Evolutionary conservation across 2,113 vertebrate genomes (phyloP).

Genomic region (Cyphomyrus plagiostoma): DNA sequence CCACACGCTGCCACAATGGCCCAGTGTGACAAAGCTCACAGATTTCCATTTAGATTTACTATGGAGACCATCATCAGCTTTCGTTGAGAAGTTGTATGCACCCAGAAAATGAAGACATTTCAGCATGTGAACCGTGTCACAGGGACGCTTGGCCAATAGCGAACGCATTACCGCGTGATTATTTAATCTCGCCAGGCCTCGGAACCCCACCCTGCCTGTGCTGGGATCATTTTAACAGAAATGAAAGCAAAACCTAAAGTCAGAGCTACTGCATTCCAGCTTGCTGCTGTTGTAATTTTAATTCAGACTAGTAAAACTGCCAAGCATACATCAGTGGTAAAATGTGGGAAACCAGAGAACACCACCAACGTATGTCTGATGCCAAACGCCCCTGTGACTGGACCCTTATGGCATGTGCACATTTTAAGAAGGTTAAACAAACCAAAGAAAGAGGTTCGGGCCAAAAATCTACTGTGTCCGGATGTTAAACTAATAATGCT

Average conservation of each 20-base stretch:
- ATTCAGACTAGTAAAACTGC: background rate
- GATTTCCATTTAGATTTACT: background rate
- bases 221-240: background rate
- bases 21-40: background rate
- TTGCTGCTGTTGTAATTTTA: background rate
- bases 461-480: background rate
- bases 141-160: background rate
- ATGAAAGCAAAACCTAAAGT: conserved; percentile 1
- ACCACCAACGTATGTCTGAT: background rate
- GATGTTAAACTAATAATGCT: background rate
- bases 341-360: background rate
- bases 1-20: too few species aligned
- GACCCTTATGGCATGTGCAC: background rate
- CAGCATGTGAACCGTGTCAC: background rate
- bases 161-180: background rate
- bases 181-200: background rate
- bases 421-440: background rate
- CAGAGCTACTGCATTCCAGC: background rate
- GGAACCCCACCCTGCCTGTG: background rate
- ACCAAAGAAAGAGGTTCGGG: background rate
- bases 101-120: background rate
- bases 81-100: background rate
- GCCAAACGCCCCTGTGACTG: background rate
- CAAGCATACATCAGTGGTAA: background rate
- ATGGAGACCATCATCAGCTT: background rate